Base-by-base conservation (phyloP, 1,140 invertebrate genomes). In the Drosophila teissieri region DNA sequence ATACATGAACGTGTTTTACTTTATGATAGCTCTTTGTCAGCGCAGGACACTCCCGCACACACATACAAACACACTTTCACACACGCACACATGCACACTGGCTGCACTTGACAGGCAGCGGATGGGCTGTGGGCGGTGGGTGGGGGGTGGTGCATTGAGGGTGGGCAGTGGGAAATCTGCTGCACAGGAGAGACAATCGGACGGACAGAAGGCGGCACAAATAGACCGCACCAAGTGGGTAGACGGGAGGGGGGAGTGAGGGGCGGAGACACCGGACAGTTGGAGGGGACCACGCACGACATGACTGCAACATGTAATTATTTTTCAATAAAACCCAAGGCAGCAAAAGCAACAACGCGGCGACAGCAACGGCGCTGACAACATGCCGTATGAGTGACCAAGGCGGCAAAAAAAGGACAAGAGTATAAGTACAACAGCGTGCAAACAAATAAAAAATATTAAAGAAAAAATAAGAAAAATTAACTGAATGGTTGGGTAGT, bases 251-350 rank as follows among this genome's bases (percentile, higher is more conserved):
- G 53, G 19, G 15, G 45, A 31, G 27, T 8, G 10, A 1, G 51
- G 67, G 24, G 19, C 4, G 10, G 19, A 55, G 42, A 39, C 17
- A 34, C 42, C 40, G 39, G 63, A 51, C 53, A 31, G 54, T 60
- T 40, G 55, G 82, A 61, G 67, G 62, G 70, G 62, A 46, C 79
- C 76, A 88, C 76, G 80, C 83, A 86, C 65, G 86, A 86, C 86
- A 90, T 90, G 86, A 90, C 86, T 90, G 86, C 86, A 90, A 82
- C 86, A 90, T 90, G 86, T 90, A 90, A 90, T 90, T 90, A 90
- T 90, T 86, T 90, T 90, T 90, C 86, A 90, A 90, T 90, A 90
- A 90, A 90, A 82, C 86, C 81, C 81, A 86, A 88, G 78, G 70
- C 86, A 90, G 73, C 67, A 78, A 73, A 73, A 80, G 62, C 55